Conservation (phyloP, 2,888 invertebrate genomes). For the Adelphocoris suturalis region DNA sequence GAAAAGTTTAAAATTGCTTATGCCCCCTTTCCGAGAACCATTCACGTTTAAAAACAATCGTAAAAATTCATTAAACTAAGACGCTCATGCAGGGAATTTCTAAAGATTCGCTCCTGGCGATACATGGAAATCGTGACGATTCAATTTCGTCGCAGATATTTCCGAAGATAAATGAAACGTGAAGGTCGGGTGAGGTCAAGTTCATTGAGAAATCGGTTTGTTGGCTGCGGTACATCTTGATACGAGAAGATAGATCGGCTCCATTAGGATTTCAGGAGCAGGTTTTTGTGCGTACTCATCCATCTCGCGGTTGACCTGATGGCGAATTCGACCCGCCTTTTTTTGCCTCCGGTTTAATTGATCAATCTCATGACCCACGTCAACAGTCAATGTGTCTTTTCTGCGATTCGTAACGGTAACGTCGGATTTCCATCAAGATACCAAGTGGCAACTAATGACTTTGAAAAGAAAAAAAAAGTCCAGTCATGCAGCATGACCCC, state of each 20-base stretch:
- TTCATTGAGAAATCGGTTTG: neutral
- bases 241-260: neutral
- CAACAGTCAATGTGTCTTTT: neutral
- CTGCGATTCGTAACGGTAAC: conserved; percentile 11
- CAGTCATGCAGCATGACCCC: too few relatives aligned
- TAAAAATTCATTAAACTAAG: too few relatives aligned
- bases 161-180: neutral
- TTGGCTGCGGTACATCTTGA: neutral
- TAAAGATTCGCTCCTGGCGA: too few relatives aligned
- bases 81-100: too few relatives aligned
- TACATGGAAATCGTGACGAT: too few relatives aligned
- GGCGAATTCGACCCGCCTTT: neutral
- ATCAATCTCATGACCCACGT: conserved; percentile 26
- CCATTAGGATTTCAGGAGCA: neutral
- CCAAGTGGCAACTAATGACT: neutral
- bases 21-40: too few relatives aligned
- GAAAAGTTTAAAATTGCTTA: too few relatives aligned
- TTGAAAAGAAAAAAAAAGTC: too few relatives aligned
- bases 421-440: conserved; percentile 20
- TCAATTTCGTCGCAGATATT: too few relatives aligned
- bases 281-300: conserved; percentile 44
- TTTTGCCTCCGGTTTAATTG: conserved; percentile 30
- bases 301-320: conserved; percentile 39
- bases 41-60: too few relatives aligned
- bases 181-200: neutral